Evolutionary conservation across 2,113 vertebrate genomes (phyloP).

Genomic region (Tragelaphus strepsiceros): DNA sequence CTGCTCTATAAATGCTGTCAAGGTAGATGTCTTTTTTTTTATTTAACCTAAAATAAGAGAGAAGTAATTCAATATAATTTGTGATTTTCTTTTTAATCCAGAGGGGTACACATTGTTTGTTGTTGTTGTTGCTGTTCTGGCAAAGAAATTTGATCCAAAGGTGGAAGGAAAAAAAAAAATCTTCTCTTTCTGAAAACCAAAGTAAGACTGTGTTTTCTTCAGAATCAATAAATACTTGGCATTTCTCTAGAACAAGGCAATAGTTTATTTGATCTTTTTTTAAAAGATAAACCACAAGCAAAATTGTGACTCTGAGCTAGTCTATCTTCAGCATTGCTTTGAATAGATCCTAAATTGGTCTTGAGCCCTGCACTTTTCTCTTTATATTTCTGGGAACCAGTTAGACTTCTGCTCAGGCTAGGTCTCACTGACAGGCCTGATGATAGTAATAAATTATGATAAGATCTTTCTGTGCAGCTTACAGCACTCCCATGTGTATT

Average conservation of each 20-base stretch:
- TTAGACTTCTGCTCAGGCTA: background rate
- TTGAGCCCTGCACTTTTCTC: background rate
- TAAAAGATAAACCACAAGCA: background rate
- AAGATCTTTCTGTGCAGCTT: background rate
- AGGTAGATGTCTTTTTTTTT: background rate
- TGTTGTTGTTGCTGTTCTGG: background rate
- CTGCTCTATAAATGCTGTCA: background rate
- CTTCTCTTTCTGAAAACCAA: background rate
- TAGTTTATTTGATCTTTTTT: background rate
- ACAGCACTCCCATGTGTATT: rapidly evolving
- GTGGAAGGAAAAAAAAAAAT: background rate
- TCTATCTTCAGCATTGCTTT: background rate
- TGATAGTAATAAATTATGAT: background rate
- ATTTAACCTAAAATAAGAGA: background rate
- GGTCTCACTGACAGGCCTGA: background rate
- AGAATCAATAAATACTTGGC: background rate
- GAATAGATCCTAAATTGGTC: background rate
- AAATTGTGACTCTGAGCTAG: background rate
- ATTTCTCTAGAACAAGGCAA: background rate
- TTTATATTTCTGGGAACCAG: background rate
- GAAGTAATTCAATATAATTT: background rate
- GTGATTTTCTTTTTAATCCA: background rate
- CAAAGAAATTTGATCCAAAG: background rate
- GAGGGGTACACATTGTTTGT: background rate
- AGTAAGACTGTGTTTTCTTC: background rate